Evolutionary conservation across 2,888 invertebrate genomes (phyloP).

Genomic region (Lamproptera curius): DNA sequence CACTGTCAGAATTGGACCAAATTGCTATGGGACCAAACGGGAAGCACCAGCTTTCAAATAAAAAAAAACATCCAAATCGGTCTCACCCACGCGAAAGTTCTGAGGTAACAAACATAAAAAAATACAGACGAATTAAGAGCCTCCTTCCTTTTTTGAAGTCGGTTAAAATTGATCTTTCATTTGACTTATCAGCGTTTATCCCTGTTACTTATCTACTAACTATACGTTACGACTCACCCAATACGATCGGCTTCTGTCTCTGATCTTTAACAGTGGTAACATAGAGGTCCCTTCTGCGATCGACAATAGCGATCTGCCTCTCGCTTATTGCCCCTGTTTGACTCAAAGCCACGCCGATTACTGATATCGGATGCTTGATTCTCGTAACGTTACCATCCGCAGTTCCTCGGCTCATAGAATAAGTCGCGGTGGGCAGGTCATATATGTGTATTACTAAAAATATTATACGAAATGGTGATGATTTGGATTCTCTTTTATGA

Average conservation of each 20-base stretch:
- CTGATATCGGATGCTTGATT: slow-evolving; percentile 85
- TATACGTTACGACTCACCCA: slow-evolving; percentile 72
- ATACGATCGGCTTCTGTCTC: slow-evolving; percentile 82
- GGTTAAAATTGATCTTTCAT: no score
- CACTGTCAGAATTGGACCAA: no score
- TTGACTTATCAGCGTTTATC: no score
- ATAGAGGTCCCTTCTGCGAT: slow-evolving; percentile 92
- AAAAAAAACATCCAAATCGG: no score
- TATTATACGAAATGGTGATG: background rate
- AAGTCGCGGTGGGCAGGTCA: slow-evolving; percentile 83
- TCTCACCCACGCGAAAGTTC: no score
- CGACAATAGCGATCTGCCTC: slow-evolving; percentile 91
- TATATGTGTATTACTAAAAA: slow-evolving; percentile 87
- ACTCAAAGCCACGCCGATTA: slow-evolving; percentile 90
- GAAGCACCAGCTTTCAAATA: no score
- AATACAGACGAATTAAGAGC: no score
- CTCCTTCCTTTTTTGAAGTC: no score
- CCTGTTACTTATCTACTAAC: background rate
- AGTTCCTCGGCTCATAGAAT: slow-evolving; percentile 80
- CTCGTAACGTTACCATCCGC: slow-evolving; percentile 85
- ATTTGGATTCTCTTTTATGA: no score
- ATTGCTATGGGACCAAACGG: no score
- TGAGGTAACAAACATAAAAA: no score
- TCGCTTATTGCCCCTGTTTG: slow-evolving; percentile 89
- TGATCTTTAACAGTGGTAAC: slow-evolving; percentile 85